Conservation (phyloP, 2,797 vertebrate genomes). For the Nyctalus aviator region DNA sequence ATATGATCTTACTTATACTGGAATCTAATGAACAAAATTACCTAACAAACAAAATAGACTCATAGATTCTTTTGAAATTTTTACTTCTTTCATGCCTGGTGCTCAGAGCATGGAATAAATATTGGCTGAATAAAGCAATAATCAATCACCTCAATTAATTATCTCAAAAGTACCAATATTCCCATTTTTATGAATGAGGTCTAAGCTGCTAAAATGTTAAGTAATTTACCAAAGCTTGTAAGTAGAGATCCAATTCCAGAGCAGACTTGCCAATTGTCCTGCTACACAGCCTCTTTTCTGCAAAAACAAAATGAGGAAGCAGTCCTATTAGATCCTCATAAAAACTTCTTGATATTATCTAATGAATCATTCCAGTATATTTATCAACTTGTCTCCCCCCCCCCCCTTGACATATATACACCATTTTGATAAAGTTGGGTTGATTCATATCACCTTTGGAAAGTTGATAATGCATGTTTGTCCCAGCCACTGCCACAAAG, state of each 20-base stretch:
- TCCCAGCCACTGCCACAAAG: neutral
- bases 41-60: too few species aligned
- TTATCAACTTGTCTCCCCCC: neutral
- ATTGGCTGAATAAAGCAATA: slow-evolving; percentile 23
- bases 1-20: too few species aligned
- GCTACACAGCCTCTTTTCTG: neutral
- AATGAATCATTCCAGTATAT: neutral
- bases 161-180: neutral
- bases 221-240: neutral
- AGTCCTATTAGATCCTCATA: neutral
- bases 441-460: neutral
- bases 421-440: neutral
- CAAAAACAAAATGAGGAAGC: neutral
- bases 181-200: neutral
- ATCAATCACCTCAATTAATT: slow-evolving; percentile 14
- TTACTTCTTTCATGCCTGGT: neutral
- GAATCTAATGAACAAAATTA: too few species aligned
- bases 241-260: neutral
- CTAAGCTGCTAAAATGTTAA: slow-evolving; percentile 10
- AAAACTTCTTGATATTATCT: slow-evolving; percentile 18
- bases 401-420: neutral
- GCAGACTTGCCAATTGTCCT: neutral
- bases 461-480: neutral
- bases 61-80: neutral
- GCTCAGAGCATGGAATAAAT: neutral